Evolutionary conservation across 2,797 vertebrate species (phyloP).

Genomic region (Thripadectes ignobilis): DNA sequence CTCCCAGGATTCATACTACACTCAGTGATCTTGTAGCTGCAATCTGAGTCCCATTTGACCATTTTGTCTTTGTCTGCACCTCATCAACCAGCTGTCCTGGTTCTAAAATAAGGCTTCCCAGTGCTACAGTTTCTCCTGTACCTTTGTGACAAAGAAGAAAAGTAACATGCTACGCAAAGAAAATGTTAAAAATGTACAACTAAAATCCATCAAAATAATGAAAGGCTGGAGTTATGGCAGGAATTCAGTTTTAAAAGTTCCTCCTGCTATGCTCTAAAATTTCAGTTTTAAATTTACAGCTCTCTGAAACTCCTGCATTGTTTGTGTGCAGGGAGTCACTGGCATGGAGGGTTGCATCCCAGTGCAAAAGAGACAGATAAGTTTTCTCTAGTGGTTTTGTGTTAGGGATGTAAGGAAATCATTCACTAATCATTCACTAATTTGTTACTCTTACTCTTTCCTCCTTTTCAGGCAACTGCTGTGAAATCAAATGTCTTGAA

Average conservation of each 20-base stretch:
- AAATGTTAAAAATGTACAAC: neutral
- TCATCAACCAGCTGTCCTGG: neutral
- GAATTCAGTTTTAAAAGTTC: neutral
- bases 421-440: neutral
- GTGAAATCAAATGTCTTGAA: conserved; percentile 69
- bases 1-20: neutral
- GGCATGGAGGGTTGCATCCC: neutral
- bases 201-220: neutral
- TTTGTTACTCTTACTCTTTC: neutral
- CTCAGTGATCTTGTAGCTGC: neutral
- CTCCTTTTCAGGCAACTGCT: conserved; percentile 65
- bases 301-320: neutral
- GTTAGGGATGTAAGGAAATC: neutral
- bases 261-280: neutral
- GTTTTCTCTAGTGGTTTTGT: neutral
- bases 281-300: neutral
- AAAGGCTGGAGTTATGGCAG: neutral
- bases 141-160: neutral
- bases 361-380: neutral
- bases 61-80: neutral
- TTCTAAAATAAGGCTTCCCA: neutral
- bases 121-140: neutral
- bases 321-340: neutral
- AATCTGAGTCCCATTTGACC: neutral
- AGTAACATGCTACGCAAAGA: neutral